These are phyloP conservation scores for Stratiolaelaps scimitus DNA, from an alignment of 1,140 invertebrate genomes.

Conservation along the genomic window DNA sequence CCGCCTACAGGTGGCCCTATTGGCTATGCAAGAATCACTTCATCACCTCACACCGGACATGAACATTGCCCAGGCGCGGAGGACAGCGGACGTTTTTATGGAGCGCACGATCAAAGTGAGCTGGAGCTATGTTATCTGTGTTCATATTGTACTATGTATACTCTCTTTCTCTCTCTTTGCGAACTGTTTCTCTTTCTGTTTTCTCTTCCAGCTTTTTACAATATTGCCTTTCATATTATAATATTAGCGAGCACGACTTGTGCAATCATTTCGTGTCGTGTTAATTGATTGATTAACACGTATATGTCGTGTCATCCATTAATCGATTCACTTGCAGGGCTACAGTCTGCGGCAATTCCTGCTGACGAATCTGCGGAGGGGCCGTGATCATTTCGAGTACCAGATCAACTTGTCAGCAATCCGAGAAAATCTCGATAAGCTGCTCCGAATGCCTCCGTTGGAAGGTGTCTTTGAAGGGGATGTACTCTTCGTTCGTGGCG, in stretches of 20 bases:
- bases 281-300: too few species aligned
- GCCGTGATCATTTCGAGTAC: conserved; percentile 38
- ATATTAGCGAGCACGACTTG: too few species aligned
- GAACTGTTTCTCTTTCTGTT: too few species aligned
- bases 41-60: background rate
- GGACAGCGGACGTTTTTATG: conserved; percentile 2
- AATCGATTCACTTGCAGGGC: conserved; percentile 40
- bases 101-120: conserved; percentile 19
- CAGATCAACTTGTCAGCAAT: conserved; percentile 48
- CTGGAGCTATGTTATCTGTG: too few species aligned
- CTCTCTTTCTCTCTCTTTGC: too few species aligned
- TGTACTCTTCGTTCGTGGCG: conserved; percentile 67
- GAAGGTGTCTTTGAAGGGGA: conserved; percentile 49
- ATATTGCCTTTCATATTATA: too few species aligned
- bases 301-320: too few species aligned
- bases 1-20: background rate
- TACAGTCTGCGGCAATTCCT: conserved; percentile 52
- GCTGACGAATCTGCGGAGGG: conserved; percentile 60
- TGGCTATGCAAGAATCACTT: conserved; percentile 17
- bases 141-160: too few species aligned
- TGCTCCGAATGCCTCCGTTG: conserved; percentile 46
- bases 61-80: background rate
- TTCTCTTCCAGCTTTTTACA: too few species aligned
- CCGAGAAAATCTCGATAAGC: conserved; percentile 57
- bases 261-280: too few species aligned